A percentile compares a stretch with the other conserved stretches of the same genome.
phyloP scores from a whole-genome alignment of 2,888 invertebrate species.

The Electrophaes corylata region DNA sequence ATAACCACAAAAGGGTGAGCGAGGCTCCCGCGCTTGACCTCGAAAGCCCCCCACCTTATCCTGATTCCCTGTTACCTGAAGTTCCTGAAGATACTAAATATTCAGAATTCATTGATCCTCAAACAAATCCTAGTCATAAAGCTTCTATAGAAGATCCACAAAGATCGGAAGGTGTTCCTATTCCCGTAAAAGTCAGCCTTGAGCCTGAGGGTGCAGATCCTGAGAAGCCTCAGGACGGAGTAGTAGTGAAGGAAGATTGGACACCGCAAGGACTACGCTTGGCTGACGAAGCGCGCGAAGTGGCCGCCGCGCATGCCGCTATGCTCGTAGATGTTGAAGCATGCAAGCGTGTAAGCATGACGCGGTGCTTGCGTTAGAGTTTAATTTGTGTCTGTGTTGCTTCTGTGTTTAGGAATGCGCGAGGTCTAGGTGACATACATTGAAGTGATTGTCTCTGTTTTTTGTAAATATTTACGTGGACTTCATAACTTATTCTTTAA shows the following conservation, averaged over 20 bases:
- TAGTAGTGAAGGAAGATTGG: conserved; percentile 77
- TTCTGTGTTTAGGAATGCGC: conserved; percentile 50
- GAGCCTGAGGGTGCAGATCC: conserved; percentile 49
- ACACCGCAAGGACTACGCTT: conserved; percentile 73
- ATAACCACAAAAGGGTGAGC: conserved; percentile 99
- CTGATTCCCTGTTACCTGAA: conserved; percentile 29
- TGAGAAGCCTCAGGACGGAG: conserved; percentile 65
- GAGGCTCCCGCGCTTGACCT: conserved; percentile 78
- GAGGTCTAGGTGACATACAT: conserved; percentile 25
- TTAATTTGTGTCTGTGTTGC: conserved; percentile 52
- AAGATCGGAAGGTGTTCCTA: conserved; percentile 5
- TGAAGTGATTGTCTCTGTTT: neutral
- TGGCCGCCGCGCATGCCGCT: conserved; percentile 80
- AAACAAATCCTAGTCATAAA: neutral
- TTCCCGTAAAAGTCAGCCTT: conserved; percentile 41
- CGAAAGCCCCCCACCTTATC: conserved; percentile 52
- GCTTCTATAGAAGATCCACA: neutral
- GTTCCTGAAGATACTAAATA: conserved; percentile 15
- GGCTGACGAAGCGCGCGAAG: conserved; percentile 80
- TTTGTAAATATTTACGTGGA: neutral
- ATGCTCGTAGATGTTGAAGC: conserved; percentile 85
- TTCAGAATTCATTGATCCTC: neutral
- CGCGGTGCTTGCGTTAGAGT: conserved; percentile 71
- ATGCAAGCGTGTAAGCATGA: conserved; percentile 89
- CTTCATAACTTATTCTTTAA: neutral